Base-by-base conservation (phyloP, 2,797 vertebrate species). In the Oophaga sylvatica region DNA sequence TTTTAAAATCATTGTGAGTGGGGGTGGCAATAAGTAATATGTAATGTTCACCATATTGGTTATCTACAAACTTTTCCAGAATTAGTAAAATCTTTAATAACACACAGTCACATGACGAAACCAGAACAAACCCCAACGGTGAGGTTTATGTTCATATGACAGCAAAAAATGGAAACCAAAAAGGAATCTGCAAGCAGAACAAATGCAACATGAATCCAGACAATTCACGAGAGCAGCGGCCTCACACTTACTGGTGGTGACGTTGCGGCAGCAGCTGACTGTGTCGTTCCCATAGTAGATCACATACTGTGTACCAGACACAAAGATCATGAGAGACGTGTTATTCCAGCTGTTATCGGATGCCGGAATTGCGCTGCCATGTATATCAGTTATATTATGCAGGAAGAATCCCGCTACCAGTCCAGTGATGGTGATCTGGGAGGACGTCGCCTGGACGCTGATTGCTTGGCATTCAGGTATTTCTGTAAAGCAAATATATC, bases 161-260 rank as follows among this genome's bases (percentile, higher is more conserved):
- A 41, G 35, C 35, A 41, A 3, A 41, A 41, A 41, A 41, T 41
- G 5, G 35, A 41, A 3, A 41, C 35, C 3, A 41, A 41, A 41
- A 41, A 41, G 2, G 3, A 5, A 41, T 3, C 35, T 41, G 35
- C 35, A 41, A 41, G 2, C 35, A 41, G 35, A 41, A 41, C 35
- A 41, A 41, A 41, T 41, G 35, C 35, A 41, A 41, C 35, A 3
- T 41, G 35, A 3, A 41, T 41, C 35, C 35, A 3, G 35, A 41
- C 35, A 41, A 41, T 41, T 41, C 35, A 41, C 5, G 35, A 41
- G 35, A 41, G 35, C 35, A 41, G 35, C 35, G 35, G 5, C 35
- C 35, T 41, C 35, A 41, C 9, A 85, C 83, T 85, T 85, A 85
- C 83, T 85, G 4, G 73, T 78, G 19, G 83, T 85, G 75, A 78